phyloP scores from a whole-genome alignment of 2,797 vertebrate species.

The Manis crassicaudata region DNA sequence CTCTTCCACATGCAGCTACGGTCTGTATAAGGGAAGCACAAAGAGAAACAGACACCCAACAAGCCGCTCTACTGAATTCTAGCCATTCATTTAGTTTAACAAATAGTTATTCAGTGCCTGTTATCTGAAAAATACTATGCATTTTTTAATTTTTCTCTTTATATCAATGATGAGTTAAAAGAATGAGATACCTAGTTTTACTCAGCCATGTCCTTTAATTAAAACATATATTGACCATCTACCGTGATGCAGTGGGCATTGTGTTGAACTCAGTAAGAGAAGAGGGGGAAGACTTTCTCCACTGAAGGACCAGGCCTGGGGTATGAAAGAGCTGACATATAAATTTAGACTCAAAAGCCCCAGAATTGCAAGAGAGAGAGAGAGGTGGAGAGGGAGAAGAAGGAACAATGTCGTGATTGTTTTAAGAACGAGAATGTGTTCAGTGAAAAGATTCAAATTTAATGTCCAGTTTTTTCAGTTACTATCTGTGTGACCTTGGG shows the following conservation, averaged over 20 bases:
- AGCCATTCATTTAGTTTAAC: conserved; percentile 19
- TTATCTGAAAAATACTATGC: not conserved
- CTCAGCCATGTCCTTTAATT: not conserved
- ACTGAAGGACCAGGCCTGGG: not conserved
- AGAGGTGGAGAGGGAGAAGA: not conserved
- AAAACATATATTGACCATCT: not conserved
- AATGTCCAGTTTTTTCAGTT: not conserved
- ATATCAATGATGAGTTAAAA: not conserved
- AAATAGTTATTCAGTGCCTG: not conserved
- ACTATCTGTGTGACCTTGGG: not conserved
- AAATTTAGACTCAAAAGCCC: not conserved
- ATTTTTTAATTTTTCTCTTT: not conserved
- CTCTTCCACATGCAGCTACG: not conserved
- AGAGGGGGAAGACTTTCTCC: not conserved
- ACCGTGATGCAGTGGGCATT: not conserved
- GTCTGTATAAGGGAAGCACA: not conserved
- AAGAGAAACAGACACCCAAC: not conserved
- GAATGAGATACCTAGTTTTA: not conserved
- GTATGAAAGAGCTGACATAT: not conserved
- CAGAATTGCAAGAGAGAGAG: not conserved
- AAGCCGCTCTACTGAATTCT: not conserved
- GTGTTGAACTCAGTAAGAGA: not conserved
- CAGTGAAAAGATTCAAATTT: not conserved
- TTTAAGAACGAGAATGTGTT: not conserved
- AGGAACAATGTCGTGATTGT: not conserved